Evolutionary conservation across 2,113 vertebrate genomes (phyloP).

Genomic region (Paradoxurus hermaphroditus): DNA sequence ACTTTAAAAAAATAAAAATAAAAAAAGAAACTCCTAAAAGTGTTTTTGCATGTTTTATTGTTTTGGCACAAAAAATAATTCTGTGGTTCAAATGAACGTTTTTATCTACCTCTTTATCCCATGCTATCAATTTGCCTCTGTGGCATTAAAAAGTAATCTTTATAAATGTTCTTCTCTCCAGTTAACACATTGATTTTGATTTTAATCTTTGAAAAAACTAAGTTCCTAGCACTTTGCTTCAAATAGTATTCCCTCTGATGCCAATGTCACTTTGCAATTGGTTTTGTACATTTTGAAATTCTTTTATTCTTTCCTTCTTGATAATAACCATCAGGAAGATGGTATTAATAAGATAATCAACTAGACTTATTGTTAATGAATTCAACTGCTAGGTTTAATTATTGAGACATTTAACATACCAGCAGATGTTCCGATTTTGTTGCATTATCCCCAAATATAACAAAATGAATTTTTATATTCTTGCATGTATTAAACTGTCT

Average conservation of each 20-base stretch:
- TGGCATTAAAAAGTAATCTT: slow-evolving; percentile 33
- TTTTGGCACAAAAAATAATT: slow-evolving; percentile 14
- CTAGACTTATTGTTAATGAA: slow-evolving; percentile 78
- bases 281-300: slow-evolving; percentile 66
- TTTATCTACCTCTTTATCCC: not conserved
- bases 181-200: not conserved
- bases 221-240: slow-evolving; percentile 52
- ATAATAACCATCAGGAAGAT: slow-evolving; percentile 78
- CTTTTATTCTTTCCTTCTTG: slow-evolving; percentile 65
- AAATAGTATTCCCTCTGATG: slow-evolving; percentile 9
- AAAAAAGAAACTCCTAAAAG: not conserved
- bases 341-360: slow-evolving; percentile 82
- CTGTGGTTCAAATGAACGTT: not conserved
- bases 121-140: not conserved
- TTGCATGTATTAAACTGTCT: slow-evolving; percentile 49
- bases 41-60: not conserved
- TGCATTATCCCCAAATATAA: slow-evolving; percentile 72
- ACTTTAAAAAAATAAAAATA: too few relatives aligned
- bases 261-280: slow-evolving; percentile 43
- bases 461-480: slow-evolving; percentile 66
- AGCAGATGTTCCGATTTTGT: slow-evolving; percentile 81
- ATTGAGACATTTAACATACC: slow-evolving; percentile 80
- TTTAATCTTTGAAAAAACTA: not conserved
- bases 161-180: slow-evolving; percentile 11
- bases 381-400: slow-evolving; percentile 82